Percentiles rank a stretch among this genome's conserved stretches.
phyloP scores from a whole-genome alignment of 2,113 vertebrate genomes.

The Anser brachyrhynchus region DNA sequence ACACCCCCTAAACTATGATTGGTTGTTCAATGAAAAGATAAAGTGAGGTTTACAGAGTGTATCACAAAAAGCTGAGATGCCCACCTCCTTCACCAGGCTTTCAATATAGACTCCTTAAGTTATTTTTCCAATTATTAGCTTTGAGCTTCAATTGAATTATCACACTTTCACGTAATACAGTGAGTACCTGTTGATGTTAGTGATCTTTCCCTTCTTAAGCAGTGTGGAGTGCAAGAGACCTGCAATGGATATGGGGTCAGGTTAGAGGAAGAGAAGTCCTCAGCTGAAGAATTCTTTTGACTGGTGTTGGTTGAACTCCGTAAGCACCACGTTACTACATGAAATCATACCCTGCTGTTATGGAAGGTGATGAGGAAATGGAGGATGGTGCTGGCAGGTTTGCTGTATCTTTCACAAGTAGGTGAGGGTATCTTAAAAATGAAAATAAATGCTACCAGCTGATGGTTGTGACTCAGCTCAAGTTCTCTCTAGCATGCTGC shows the following conservation, averaged over 20 bases:
- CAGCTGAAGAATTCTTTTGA: neutral
- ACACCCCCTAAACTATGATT: neutral
- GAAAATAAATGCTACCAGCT: neutral
- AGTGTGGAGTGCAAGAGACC: fast-evolving
- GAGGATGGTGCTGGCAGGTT: neutral
- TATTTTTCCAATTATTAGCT: neutral
- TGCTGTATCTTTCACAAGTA: neutral
- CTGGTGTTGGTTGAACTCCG: neutral
- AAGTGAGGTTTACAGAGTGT: neutral
- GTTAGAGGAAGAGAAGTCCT: neutral
- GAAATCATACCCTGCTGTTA: neutral
- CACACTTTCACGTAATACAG: neutral
- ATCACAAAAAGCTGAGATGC: neutral
- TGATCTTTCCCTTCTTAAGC: neutral
- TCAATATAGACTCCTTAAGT: neutral
- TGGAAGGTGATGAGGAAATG: neutral
- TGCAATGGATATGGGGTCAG: neutral
- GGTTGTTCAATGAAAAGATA: neutral
- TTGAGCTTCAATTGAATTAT: neutral
- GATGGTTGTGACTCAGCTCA: neutral
- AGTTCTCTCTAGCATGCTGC: neutral
- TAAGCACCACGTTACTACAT: neutral
- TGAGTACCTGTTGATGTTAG: neutral
- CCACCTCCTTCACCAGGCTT: neutral
- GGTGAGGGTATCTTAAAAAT: neutral